phyloP scores from a whole-genome alignment of 2,888 invertebrate genomes.

The Sceliomorpha sp. region DNA sequence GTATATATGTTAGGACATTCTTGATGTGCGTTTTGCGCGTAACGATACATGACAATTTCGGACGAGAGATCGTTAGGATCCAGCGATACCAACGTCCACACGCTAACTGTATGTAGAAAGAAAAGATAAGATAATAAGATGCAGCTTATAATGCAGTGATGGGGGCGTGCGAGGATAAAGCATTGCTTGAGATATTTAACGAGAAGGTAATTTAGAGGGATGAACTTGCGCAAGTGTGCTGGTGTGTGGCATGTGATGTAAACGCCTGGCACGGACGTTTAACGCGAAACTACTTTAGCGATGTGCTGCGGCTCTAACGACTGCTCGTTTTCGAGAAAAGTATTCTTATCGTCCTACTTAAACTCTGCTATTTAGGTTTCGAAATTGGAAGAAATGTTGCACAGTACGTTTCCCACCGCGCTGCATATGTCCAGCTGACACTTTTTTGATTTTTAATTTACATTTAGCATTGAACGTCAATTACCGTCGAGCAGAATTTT shows the following conservation, averaged over 20 bases:
- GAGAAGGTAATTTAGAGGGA: conserved; percentile 70
- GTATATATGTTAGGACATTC: no score
- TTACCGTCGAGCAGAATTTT: no score
- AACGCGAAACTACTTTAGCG: conserved; percentile 32
- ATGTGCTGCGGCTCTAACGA: conserved; percentile 41
- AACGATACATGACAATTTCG: conserved; percentile 62
- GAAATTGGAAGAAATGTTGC: conserved; percentile 11
- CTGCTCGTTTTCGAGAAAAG: conserved; percentile 32
- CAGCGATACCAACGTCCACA: conserved; percentile 39
- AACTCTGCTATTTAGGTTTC: conserved; percentile 13
- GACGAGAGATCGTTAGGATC: conserved; percentile 67
- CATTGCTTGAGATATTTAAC: conserved; percentile 75
- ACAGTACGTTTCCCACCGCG: conserved; percentile 7
- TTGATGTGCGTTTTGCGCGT: conserved; percentile 60
- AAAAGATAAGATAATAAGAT: conserved; percentile 73
- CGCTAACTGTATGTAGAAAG: conserved; percentile 38
- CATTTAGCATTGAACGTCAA: no score
- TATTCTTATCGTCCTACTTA: conserved; percentile 31
- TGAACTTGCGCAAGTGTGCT: conserved; percentile 54
- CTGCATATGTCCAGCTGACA: no score
- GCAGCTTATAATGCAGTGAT: conserved; percentile 66
- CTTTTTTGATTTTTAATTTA: no score
- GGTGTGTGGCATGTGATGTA: conserved; percentile 14
- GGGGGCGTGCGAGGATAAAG: conserved; percentile 73
- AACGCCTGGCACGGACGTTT: no score